phyloP scores from a whole-genome alignment of 2,888 invertebrate species.

The Polydesmus complanatus region DNA sequence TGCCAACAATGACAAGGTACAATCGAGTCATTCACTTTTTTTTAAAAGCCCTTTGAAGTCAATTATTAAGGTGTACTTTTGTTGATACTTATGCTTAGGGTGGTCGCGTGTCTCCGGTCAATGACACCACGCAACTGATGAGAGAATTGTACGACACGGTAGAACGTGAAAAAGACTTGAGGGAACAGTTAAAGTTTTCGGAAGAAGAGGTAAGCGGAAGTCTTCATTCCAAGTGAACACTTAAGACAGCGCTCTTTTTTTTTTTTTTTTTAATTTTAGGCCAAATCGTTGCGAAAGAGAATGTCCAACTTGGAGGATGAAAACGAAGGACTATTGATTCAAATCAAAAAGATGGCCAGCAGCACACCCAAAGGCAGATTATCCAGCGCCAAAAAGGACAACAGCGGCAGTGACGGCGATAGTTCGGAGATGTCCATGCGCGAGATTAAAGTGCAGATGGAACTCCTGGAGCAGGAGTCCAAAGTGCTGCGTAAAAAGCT shows the following conservation, averaged over 20 bases:
- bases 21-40: neutral
- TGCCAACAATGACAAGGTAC: neutral
- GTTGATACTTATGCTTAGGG: neutral
- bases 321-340: conserved; percentile 87
- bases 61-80: no score
- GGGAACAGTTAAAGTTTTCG: conserved; percentile 80
- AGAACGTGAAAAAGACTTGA: conserved; percentile 82
- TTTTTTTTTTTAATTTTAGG: conserved; percentile 47
- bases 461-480: conserved; percentile 80
- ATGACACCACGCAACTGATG: conserved; percentile 57
- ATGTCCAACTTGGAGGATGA: conserved; percentile 87
- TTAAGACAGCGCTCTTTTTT: no score
- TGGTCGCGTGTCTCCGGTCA: neutral
- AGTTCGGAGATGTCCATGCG: conserved; percentile 43
- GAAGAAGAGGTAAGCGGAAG: conserved; percentile 82
- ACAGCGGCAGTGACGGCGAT: neutral
- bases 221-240: no score
- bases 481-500: conserved; percentile 66
- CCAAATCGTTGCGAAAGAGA: conserved; percentile 74
- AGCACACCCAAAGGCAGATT: conserved; percentile 42
- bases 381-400: conserved; percentile 16
- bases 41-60: neutral
- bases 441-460: conserved; percentile 68
- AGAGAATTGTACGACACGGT: conserved; percentile 79
- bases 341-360: conserved; percentile 90